Conservation (phyloP, 2,888 invertebrate genomes). For the Phyllotreta striolata region DNA sequence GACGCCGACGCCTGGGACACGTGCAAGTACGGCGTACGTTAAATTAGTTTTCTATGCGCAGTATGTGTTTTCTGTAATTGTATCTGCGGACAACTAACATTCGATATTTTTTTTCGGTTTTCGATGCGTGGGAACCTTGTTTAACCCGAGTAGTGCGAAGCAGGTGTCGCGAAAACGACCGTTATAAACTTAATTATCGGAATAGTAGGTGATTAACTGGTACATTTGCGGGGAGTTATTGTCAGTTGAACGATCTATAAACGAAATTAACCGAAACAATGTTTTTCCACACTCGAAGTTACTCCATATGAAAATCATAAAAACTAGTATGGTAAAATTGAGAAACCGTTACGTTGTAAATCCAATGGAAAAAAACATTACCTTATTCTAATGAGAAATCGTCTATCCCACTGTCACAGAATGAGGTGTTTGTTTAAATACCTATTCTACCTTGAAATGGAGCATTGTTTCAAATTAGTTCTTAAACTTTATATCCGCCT, state of each 20-base stretch:
- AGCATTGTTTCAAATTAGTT: conserved; percentile 35
- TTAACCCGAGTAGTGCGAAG: conserved; percentile 22
- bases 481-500: conserved; percentile 30
- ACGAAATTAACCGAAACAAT: no score
- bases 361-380: background rate
- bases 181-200: conserved; percentile 22
- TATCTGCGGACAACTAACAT: conserved; percentile 7
- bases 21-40: conserved; percentile 17
- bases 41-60: conserved; percentile 15
- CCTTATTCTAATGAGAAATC: conserved; percentile 8
- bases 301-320: no score
- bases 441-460: conserved; percentile 40
- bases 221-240: background rate
- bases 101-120: conserved; percentile 32
- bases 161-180: conserved; percentile 35
- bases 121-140: conserved; percentile 38
- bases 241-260: no score
- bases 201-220: background rate
- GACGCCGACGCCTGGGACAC: conserved; percentile 11
- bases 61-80: background rate
- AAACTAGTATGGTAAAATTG: no score
- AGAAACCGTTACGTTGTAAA: no score
- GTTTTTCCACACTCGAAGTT: no score
- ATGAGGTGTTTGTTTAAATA: conserved; percentile 19
- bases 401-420: conserved; percentile 22